Conservation (phyloP, 2,888 invertebrate genomes). For the Athripsodes cinereus region DNA sequence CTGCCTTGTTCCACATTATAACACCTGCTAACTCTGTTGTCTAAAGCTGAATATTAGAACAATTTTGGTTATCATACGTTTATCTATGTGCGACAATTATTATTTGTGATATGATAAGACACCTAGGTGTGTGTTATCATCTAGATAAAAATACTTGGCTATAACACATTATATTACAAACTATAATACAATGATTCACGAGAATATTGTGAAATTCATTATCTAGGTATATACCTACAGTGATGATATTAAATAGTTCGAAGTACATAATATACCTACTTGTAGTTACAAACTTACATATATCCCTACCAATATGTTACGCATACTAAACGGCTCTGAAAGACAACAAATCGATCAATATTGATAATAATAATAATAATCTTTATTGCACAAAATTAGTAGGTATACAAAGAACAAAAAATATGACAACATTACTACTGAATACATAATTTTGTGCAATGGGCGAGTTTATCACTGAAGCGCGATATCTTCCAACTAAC, state of each 20-base stretch:
- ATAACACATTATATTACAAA: constrained; percentile 16
- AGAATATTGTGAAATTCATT: constrained; percentile 13
- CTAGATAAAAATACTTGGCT: too few species aligned
- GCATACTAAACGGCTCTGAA: too few species aligned
- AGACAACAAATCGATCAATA: too few species aligned
- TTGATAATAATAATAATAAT: too few species aligned
- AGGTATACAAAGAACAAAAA: too few species aligned
- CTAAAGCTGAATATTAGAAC: background rate
- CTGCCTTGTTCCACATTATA: background rate
- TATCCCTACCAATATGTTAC: too few species aligned
- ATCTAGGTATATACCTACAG: constrained; percentile 9
- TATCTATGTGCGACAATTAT: constrained; percentile 15
- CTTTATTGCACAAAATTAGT: too few species aligned
- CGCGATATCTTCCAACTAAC: too few species aligned
- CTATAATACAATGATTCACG: constrained; percentile 13
- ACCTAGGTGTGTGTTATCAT: constrained; percentile 8
- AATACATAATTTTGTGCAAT: too few species aligned
- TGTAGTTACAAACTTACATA: too few species aligned
- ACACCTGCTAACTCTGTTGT: background rate
- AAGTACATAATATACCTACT: background rate
- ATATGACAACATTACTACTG: too few species aligned
- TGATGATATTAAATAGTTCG: background rate
- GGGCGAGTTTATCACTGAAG: too few species aligned
- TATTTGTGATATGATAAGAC: constrained; percentile 20
- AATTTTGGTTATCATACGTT: constrained; percentile 7